phyloP scores from a whole-genome alignment of 2,113 vertebrate genomes.

The Calyptommatus sinebrachiatus region DNA sequence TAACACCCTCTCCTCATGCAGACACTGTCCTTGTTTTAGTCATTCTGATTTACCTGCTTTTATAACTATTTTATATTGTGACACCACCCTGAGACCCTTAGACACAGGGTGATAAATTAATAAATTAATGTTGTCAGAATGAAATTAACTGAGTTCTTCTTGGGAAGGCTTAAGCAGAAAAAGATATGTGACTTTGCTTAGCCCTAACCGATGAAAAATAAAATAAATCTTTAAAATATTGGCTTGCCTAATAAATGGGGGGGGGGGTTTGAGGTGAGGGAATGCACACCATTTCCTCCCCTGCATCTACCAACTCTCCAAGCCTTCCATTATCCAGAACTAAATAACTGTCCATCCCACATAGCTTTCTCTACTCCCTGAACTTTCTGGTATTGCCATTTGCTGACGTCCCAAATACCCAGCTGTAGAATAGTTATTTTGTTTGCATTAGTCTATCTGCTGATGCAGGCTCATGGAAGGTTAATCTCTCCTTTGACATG shows the following conservation, averaged over 20 bases:
- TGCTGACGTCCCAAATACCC: constrained; percentile 18
- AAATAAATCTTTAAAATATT: not conserved
- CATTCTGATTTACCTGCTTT: no score
- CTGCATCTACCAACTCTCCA: constrained; percentile 17
- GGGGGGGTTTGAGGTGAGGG: not conserved
- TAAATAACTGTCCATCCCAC: constrained; percentile 1
- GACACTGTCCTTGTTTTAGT: no score
- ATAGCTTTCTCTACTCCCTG: not conserved
- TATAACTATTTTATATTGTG: no score
- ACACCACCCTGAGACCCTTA: no score
- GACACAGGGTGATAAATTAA: no score
- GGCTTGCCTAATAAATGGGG: constrained; percentile 3
- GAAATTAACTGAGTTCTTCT: not conserved
- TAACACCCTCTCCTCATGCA: no score
- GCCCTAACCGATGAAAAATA: not conserved
- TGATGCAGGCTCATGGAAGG: not conserved
- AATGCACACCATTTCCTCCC: constrained; percentile 22
- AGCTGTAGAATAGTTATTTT: constrained; percentile 15
- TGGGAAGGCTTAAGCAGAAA: not conserved
- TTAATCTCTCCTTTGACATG: constrained; percentile 37
- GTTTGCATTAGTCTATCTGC: fast-evolving
- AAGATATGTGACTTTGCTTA: not conserved
- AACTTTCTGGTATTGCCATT: constrained; percentile 44
- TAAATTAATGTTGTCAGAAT: not conserved
- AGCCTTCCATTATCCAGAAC: constrained; percentile 18